Base-by-base conservation (phyloP, 2,888 invertebrate genomes). In the Machimus atricapillus region DNA sequence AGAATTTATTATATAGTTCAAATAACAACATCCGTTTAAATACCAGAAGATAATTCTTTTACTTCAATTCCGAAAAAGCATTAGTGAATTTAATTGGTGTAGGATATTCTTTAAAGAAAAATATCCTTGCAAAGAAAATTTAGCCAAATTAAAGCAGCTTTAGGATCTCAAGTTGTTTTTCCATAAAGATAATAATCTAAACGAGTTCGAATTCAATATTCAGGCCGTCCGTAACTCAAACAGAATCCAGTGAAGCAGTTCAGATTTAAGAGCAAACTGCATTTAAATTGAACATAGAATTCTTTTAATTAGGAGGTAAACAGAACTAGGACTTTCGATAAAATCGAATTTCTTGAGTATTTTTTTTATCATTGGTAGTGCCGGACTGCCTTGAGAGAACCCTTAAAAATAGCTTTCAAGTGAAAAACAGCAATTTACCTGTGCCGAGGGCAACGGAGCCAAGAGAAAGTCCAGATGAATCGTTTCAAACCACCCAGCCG, bases 401-500 rank as follows among this genome's bases (percentile, higher is more conserved):
- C 66, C 66, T 23, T 66, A 34, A 81, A 81, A 56, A 52, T 31
- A 27, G 27, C 34, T 52, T 81, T 81, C 56, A 81, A 81, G 52
- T 56, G 12, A 56, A 43, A 43, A 12, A 14, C 23, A 66, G 19
- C 23, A 66, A 66, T 52, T 23, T 31, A 81, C 81, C 52, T 81
- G 56, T 23, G 19, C 52, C 31, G 34, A 34, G 31, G 27, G 31
- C 34, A 43, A 31, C 27, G 66, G 12, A 23, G 52, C 23, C n/a
- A 27, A n/a, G 31, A 56, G 43, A 27, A 23, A 14, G 81, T 81
- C 81, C 81, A 81, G 81, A 81, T 81, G 52, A 81, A 56, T 3
- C 81, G 31, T 52, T 52, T 81, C 81, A 81, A 81, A 34, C 81
- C 81, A 56, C 14, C 52, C 81, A 81, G 79, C 56, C 56, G 27